A percentile compares a stretch with the other conserved stretches of the same genome.
phyloP scores from a whole-genome alignment of 2,113 vertebrate species.

The Mobula birostris region DNA sequence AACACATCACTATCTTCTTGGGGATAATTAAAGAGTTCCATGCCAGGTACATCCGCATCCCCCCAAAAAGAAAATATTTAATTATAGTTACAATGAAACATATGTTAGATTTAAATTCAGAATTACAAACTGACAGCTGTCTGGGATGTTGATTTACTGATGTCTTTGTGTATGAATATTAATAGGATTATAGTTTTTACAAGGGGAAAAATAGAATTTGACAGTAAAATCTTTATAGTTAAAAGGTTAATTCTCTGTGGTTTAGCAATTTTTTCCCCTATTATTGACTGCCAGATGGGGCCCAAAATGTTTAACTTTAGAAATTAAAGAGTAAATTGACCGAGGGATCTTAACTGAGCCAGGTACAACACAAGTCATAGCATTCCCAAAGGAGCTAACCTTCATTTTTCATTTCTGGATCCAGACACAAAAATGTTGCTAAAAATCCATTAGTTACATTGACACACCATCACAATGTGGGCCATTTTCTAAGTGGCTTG shows the following conservation, averaged over 20 bases:
- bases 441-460: not conserved
- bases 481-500: not conserved
- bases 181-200: not conserved
- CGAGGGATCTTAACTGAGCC: not conserved
- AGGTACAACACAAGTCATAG: not conserved
- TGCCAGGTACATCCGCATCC: not conserved
- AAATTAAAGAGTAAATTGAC: slow-evolving; percentile 10
- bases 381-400: not conserved
- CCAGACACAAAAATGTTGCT: not conserved
- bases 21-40: not conserved
- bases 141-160: not conserved
- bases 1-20: not conserved
- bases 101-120: slow-evolving; percentile 1
- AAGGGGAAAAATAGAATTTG: not conserved
- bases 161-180: not conserved
- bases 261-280: not conserved
- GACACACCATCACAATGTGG: not conserved
- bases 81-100: not conserved
- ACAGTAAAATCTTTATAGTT: not conserved
- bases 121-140: not conserved
- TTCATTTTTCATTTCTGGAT: not conserved
- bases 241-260: slow-evolving; percentile 2
- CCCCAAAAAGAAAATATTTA: not conserved
- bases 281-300: not conserved
- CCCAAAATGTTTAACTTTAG: not conserved